Base-by-base conservation (phyloP, 1,140 invertebrate species). In the Pinna nobilis region DNA sequence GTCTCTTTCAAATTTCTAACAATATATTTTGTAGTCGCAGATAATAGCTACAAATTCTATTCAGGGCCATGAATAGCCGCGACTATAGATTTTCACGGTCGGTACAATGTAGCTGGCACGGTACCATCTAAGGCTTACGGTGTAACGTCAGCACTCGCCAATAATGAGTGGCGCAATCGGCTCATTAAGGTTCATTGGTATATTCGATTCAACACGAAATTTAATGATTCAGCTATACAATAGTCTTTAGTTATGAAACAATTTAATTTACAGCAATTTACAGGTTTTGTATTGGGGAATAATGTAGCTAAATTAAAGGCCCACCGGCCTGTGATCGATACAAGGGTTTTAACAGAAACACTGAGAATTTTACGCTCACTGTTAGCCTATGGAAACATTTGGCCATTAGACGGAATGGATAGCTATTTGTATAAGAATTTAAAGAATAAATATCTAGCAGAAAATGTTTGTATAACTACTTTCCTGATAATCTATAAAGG, bases 1-100 rank as follows among this genome's bases (percentile, higher is more conserved):
- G 79, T 61, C 70, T 74, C 75, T 79, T 83, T 83, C 81, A 83
- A 81, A 83, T 79, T 81, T 81, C 81, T 75, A 83, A 83, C 81
- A 83, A 83, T 83, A 83, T 83, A 83, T 83, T 83, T 83, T 83
- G 77, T 74, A 74, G 51, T 60, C 55, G 50, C 69, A 81, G 81
- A 83, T 83, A 83, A 83, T 83, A 73, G 81, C 64, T 53, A 64
- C 77, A 79, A 81, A 83, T 79, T 79, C 79, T 72, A 80, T 83
- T 83, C 79, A 81, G 51, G 65, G 69, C 35, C 39, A 61, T 82
- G 64, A 80, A 82, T 82, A 73, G 73, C 51, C 67, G 60, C 69
- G 72, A 74, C 78, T 81, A 83, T 83, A 81, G 81, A 83, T 83
- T 83, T 83, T 81, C 79, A 83, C 79, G 77, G 65, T 64, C 63